These are phyloP conservation scores for Marasmarcha lunaedactyla DNA, from an alignment of 2,888 invertebrate species.

Conservation along the genomic window DNA sequence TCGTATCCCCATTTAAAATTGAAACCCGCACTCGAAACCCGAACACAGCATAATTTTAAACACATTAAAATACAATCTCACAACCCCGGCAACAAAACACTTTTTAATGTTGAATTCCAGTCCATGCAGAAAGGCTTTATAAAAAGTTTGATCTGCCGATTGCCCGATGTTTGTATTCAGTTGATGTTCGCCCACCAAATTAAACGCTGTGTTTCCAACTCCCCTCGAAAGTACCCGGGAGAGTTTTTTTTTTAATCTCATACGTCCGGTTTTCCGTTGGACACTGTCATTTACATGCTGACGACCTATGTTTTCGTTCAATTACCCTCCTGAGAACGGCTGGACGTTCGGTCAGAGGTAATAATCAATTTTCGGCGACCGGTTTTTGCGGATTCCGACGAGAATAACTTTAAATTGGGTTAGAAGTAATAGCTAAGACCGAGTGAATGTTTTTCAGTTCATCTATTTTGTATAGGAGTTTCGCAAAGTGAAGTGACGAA, in stretches of 20 bases:
- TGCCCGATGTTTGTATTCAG: conserved; percentile 4
- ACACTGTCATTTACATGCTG: conserved; percentile 12
- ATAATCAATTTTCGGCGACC: too few relatives aligned
- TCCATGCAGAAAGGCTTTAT: neutral
- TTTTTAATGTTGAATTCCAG: neutral
- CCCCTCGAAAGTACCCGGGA: conserved; percentile 12
- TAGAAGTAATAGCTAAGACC: too few relatives aligned
- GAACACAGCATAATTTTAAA: too few relatives aligned
- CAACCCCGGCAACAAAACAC: too few relatives aligned
- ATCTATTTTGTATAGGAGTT: neutral
- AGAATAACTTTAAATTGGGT: too few relatives aligned
- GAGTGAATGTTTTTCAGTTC: too few relatives aligned
- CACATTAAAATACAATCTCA: too few relatives aligned
- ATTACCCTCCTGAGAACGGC: neutral
- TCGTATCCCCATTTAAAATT: too few relatives aligned
- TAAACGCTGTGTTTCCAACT: conserved; percentile 26
- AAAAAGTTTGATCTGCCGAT: too few relatives aligned
- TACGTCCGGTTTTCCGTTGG: conserved; percentile 6
- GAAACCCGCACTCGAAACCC: too few relatives aligned
- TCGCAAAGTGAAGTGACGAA: neutral
- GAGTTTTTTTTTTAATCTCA: conserved; percentile 11
- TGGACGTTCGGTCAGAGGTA: neutral
- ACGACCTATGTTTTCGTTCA: conserved; percentile 5
- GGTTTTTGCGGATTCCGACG: too few relatives aligned
- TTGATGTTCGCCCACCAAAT: conserved; percentile 27